Evolutionary conservation across 35 echinoderm and acorn worm species (phyloP), one percentile per base, ranked within the genome.

Genomic region (Hemicentrotus pulcherrimus): DNA sequence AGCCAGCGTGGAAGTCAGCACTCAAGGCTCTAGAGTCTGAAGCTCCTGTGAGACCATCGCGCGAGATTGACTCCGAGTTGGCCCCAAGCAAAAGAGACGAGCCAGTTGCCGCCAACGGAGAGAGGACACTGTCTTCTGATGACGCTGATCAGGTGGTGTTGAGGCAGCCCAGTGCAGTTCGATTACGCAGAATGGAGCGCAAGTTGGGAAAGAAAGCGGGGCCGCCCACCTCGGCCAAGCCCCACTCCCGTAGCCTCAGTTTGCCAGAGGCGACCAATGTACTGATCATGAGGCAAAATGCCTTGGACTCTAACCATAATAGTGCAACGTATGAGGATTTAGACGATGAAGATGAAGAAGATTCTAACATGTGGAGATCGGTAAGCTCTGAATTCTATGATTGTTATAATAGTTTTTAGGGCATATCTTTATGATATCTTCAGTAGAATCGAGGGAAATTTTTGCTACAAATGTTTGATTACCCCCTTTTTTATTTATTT

Each of bases 121-220:
- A 31, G 18, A 32, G 91, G 46, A 58, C 46, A 31, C 11, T 4
- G 45, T 48, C 45, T 31, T 58, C 91, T 48, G 48, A 93, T 93
- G 91, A 93, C 45, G 48, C n/a, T 24, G 91, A 31, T 47, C 31
- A 58, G 46, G 48, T 47, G 10, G 91, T 93, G 30, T 16, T 50
- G 46, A 93, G 91, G 48, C 91, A 93, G 48, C 91, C 91, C 4
- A 93, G 91, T 58, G 91, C 91, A 93, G 91, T 93, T 9, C 91
- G 91, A 93, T 93, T 93, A 93, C 45, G 91, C 16, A 93, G 91
- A 58, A 93, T 93, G 91, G 91, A 93, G 15, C 45, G 91, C 32
- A 93, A 93, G 48, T 47, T 93, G 16, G 91, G 91, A 93, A 31
- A 31, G n/a, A 33, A 47, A 15, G 0, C 14, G 88, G 91, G 91